These are phyloP conservation scores for Zygothrica quintamaculata DNA, from an alignment of 2,888 invertebrate species.

Conservation along the genomic window DNA sequence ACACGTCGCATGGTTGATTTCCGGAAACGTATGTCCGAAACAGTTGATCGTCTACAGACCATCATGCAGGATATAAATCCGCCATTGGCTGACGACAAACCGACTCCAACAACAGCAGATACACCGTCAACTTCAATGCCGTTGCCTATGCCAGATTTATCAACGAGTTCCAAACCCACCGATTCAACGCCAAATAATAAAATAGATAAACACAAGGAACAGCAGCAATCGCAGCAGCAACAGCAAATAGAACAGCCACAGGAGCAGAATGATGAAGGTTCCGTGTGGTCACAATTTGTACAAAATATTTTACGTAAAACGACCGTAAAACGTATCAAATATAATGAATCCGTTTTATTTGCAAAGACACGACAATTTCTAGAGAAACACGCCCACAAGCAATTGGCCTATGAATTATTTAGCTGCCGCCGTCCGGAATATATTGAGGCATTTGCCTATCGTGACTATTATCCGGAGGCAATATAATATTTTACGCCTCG, in stretches of 20 bases:
- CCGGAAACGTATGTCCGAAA: conserved; percentile 79
- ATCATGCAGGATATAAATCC: conserved; percentile 64
- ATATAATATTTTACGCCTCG: conserved; percentile 29
- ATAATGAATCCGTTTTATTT: conserved; percentile 90
- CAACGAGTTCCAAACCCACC: neutral
- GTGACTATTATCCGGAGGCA: conserved; percentile 78
- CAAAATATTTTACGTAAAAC: conserved; percentile 86
- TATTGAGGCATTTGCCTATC: conserved; percentile 80
- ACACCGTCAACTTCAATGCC: no score
- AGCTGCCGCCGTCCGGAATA: conserved; percentile 90
- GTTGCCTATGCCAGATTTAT: conserved; percentile 6
- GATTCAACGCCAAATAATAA: neutral
- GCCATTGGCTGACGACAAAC: neutral
- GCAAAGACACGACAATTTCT: conserved; percentile 88
- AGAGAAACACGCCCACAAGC: conserved; percentile 87
- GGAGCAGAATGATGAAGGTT: conserved; percentile 41
- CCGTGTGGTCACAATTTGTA: conserved; percentile 86
- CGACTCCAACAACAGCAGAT: neutral
- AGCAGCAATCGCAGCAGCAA: neutral
- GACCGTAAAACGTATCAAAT: conserved; percentile 85
- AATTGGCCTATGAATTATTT: conserved; percentile 88
- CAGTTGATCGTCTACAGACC: conserved; percentile 78
- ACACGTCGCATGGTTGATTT: conserved; percentile 74
- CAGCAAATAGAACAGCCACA: conserved; percentile 12
- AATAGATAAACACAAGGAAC: no score